Percentiles rank a stretch among this genome's conserved stretches.
Conservation (phyloP, 1,140 invertebrate species). For the Drosophila mayri region DNA sequence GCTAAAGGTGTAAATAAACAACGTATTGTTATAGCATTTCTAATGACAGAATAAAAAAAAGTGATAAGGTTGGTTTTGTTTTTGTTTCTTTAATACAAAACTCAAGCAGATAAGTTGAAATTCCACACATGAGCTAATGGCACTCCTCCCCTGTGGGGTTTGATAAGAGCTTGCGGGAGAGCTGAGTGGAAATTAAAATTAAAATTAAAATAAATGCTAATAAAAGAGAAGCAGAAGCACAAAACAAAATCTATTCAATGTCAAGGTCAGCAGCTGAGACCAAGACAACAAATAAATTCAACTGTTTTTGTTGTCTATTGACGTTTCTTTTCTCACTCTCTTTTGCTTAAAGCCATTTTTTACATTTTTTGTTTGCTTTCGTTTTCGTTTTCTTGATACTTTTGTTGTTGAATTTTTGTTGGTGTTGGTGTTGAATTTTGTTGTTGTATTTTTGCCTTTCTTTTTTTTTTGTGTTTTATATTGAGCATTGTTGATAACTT, state of each 20-base stretch:
- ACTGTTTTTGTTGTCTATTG: slow-evolving; percentile 30
- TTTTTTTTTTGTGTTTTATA: slow-evolving; percentile 52
- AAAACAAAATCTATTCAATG: slow-evolving; percentile 76
- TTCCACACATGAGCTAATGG: slow-evolving; percentile 31
- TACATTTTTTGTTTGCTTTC: slow-evolving; percentile 46
- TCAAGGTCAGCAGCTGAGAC: slow-evolving; percentile 67
- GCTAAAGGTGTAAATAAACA: slow-evolving; percentile 51
- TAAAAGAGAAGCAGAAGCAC: slow-evolving; percentile 24
- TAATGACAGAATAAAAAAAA: slow-evolving; percentile 16
- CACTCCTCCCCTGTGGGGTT: not conserved
- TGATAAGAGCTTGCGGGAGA: slow-evolving; percentile 21
- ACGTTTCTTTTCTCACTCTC: slow-evolving; percentile 39
- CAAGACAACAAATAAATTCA: slow-evolving; percentile 37
- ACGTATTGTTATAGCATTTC: slow-evolving; percentile 49
- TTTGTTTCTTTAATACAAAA: slow-evolving; percentile 6
- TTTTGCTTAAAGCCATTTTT: slow-evolving; percentile 33
- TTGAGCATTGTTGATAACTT: slow-evolving; percentile 79
- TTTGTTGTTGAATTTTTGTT: slow-evolving; percentile 9
- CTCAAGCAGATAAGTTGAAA: slow-evolving; percentile 34
- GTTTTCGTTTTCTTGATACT: slow-evolving; percentile 32
- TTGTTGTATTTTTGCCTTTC: slow-evolving; percentile 8
- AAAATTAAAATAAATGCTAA: slow-evolving; percentile 57
- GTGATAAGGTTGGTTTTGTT: slow-evolving; percentile 24
- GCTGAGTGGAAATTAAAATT: slow-evolving; percentile 22
- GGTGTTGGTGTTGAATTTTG: too few relatives aligned